Conservation (phyloP, 2,888 invertebrate genomes). For the Gortyna flavago region DNA sequence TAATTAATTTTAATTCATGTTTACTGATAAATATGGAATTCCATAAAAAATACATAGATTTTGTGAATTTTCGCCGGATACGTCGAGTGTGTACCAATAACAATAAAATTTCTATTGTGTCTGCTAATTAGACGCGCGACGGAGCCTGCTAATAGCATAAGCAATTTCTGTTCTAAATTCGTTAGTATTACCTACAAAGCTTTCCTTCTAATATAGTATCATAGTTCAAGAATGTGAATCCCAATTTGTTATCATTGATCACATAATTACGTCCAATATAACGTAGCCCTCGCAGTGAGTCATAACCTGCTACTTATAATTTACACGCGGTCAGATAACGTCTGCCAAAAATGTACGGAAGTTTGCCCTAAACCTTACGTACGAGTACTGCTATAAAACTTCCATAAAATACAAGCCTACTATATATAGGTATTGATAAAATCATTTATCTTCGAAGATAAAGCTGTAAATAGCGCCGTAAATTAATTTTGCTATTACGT, state of each 20-base stretch:
- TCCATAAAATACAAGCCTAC: slow-evolving; percentile 1
- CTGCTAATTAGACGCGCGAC: too few relatives aligned
- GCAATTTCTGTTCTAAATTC: not conserved
- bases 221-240: slow-evolving; percentile 10
- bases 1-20: too few relatives aligned
- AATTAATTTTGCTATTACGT: slow-evolving; percentile 10
- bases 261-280: slow-evolving; percentile 6
- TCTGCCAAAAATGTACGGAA: slow-evolving; percentile 1
- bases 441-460: not conserved
- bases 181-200: not conserved
- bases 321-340: slow-evolving; percentile 16
- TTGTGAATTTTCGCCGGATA: too few relatives aligned
- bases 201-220: not conserved
- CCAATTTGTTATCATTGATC: slow-evolving; percentile 11
- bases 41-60: too few relatives aligned
- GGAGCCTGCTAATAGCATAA: too few relatives aligned
- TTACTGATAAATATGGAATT: too few relatives aligned
- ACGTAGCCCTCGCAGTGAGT: not conserved
- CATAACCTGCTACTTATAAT: not conserved
- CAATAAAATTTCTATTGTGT: too few relatives aligned
- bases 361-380: slow-evolving; percentile 17
- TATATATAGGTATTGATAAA: slow-evolving; percentile 4
- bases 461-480: slow-evolving; percentile 3
- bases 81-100: too few relatives aligned
- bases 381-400: slow-evolving; percentile 8